Evolutionary conservation across 1,140 invertebrate genomes (phyloP).

Genomic region (Hyphantria cunea): DNA sequence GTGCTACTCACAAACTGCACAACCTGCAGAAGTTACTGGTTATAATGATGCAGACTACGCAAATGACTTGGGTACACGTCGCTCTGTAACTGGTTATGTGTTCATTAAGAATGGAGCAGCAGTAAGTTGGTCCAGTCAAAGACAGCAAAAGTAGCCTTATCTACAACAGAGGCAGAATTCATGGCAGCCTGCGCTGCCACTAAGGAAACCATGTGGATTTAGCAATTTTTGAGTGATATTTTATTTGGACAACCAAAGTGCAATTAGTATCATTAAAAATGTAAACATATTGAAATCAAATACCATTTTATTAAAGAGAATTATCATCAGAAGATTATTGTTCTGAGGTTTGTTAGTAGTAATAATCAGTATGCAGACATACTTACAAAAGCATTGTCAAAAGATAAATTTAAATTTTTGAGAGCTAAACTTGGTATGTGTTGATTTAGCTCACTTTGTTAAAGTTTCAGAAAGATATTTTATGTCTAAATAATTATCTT

Average conservation of each 20-base stretch:
- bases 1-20: too few relatives aligned
- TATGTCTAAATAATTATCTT: too few relatives aligned
- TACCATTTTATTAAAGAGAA: constrained; percentile 27
- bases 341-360: constrained; percentile 6
- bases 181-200: background rate
- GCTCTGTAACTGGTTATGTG: background rate
- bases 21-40: background rate
- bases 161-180: background rate
- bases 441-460: constrained; percentile 1
- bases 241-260: constrained; percentile 34
- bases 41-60: background rate
- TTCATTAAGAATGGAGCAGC: background rate
- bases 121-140: background rate
- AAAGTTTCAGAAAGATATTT: too few relatives aligned
- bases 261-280: constrained; percentile 32
- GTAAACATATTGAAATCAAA: constrained; percentile 33
- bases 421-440: background rate
- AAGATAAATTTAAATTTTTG: constrained; percentile 6
- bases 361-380: constrained; percentile 1
- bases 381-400: constrained; percentile 7
- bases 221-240: too few relatives aligned
- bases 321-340: constrained; percentile 4
- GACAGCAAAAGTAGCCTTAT: background rate
- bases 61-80: background rate
- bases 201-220: constrained; percentile 23